Percentiles rank a stretch among this genome's conserved stretches.
Conservation (phyloP, 2,113 vertebrate genomes). For the Rhinolophus sinicus region DNA sequence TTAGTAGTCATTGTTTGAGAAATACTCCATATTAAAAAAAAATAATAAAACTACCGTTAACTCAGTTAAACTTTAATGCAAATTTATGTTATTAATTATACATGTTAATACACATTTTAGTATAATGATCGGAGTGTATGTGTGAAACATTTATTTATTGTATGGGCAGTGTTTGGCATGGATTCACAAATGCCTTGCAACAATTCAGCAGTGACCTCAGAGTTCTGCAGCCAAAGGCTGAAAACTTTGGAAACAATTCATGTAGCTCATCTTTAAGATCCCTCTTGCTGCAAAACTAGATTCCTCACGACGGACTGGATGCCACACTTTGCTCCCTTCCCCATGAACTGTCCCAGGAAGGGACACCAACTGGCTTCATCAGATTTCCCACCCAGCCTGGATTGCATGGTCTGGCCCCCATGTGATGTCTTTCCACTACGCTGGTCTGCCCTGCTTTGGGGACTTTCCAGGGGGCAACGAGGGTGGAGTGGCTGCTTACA, state of each 20-base stretch:
- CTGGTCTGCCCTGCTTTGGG: neutral
- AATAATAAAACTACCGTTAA: neutral
- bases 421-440: neutral
- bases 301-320: neutral
- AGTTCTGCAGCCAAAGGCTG: neutral
- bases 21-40: neutral
- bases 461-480: neutral
- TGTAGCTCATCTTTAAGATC: neutral
- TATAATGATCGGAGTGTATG: neutral
- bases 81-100: neutral
- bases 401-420: neutral
- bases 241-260: neutral
- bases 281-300: neutral
- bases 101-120: neutral
- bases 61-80: neutral
- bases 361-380: neutral
- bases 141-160: neutral
- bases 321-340: neutral
- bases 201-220: neutral
- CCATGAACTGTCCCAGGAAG: neutral
- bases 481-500: neutral
- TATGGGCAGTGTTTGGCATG: neutral
- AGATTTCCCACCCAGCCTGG: neutral
- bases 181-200: neutral
- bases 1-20: neutral